phyloP scores from a whole-genome alignment of 2,888 invertebrate genomes.

The Trachelus troglodyta region DNA sequence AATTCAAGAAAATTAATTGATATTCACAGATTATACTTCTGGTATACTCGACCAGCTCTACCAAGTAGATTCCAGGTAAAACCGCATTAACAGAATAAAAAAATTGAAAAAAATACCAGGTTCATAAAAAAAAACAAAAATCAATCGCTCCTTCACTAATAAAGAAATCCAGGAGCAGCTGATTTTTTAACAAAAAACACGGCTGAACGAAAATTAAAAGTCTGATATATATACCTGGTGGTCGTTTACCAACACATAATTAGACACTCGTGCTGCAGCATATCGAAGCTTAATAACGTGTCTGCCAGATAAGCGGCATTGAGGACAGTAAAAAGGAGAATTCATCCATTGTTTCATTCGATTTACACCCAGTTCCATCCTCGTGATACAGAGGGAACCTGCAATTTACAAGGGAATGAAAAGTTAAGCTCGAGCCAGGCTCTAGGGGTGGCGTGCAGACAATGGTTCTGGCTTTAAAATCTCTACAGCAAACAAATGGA shows the following conservation, averaged over 20 bases:
- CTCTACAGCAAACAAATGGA: constrained; percentile 63
- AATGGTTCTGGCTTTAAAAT: constrained; percentile 63
- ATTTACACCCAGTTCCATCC: constrained; percentile 53
- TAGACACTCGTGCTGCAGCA: constrained; percentile 34
- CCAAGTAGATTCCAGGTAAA: neutral
- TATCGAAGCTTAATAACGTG: constrained; percentile 45
- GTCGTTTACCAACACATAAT: constrained; percentile 25
- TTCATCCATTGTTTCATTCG: constrained; percentile 60
- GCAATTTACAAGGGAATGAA: constrained; percentile 66
- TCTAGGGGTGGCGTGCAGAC: constrained; percentile 62
- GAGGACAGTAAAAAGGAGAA: neutral
- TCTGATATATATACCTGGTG: neutral
- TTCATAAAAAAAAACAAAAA: neutral
- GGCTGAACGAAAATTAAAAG: neutral
- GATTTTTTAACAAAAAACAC: neutral
- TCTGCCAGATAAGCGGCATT: constrained; percentile 39
- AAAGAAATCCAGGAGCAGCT: neutral
- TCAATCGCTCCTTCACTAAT: neutral
- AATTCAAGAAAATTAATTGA: neutral
- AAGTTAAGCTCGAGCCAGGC: constrained; percentile 60
- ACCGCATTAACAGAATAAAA: neutral
- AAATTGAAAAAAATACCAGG: too few relatives aligned
- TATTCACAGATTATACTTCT: neutral
- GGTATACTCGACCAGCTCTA: neutral
- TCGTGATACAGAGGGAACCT: constrained; percentile 52